A percentile compares a stretch with the other conserved stretches of the same genome.
These are phyloP conservation scores for Eulemur rubriventer DNA, from an alignment of 2,797 vertebrate genomes.

Conservation along the genomic window DNA sequence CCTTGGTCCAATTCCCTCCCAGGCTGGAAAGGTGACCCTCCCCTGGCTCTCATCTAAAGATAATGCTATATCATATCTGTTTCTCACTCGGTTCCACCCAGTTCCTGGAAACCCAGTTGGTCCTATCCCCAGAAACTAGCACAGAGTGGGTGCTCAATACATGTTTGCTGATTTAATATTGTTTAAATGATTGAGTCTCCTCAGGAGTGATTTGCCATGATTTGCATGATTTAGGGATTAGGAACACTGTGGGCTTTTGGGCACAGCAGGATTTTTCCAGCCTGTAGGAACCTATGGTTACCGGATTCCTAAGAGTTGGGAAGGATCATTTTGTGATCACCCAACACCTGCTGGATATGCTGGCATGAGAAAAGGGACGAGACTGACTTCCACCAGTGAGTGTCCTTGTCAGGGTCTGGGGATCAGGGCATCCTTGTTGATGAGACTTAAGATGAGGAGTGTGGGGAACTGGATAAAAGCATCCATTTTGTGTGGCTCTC, in stretches of 20 bases:
- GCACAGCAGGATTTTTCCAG: background rate
- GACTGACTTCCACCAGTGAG: background rate
- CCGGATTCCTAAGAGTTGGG: background rate
- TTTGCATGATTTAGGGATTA: background rate
- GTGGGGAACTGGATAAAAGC: background rate
- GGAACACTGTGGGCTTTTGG: background rate
- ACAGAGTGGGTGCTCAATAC: background rate
- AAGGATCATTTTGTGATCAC: background rate
- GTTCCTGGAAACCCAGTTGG: background rate
- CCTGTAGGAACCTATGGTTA: background rate
- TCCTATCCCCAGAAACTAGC: background rate
- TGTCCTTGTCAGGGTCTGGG: background rate
- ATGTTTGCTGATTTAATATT: background rate
- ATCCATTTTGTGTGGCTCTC: background rate
- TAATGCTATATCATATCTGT: background rate
- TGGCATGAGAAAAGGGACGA: background rate
- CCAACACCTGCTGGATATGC: background rate
- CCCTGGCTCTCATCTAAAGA: background rate
- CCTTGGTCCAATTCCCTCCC: background rate
- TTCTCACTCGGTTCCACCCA: background rate
- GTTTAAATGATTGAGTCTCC: background rate
- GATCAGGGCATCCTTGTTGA: background rate
- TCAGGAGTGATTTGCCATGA: background rate
- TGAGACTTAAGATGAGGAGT: background rate
- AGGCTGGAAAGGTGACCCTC: background rate